These are phyloP conservation scores for Diadophis punctatus DNA, from an alignment of 2,113 vertebrate genomes.

Conservation along the genomic window DNA sequence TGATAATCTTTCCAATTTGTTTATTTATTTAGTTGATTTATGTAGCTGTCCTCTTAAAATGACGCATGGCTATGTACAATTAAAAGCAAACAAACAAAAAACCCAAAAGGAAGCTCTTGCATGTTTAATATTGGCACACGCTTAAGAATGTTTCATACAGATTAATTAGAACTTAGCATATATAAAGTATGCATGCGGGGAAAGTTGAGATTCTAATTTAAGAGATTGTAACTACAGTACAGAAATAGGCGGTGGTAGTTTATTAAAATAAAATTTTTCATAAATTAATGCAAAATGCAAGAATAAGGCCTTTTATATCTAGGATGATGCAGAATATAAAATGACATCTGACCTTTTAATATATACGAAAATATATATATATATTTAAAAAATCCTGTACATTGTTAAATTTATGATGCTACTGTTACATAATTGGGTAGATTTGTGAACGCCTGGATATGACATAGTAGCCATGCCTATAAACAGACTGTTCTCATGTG, in stretches of 20 bases:
- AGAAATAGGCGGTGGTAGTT: not conserved
- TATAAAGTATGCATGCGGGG: not conserved
- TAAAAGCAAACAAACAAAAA: not conserved
- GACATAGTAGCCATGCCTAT: not conserved
- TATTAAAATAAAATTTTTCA: not conserved
- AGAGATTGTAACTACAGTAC: not conserved
- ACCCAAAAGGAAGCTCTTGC: not conserved
- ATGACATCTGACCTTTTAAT: not conserved
- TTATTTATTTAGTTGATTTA: not conserved
- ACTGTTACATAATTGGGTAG: not conserved
- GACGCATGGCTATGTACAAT: not conserved
- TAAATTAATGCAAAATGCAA: not conserved
- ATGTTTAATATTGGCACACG: not conserved
- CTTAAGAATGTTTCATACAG: slow-evolving; percentile 12
- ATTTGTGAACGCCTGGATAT: not conserved
- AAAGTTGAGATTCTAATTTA: not conserved
- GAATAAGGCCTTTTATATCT: not conserved
- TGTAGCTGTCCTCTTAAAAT: not conserved
- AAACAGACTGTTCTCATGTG: not conserved
- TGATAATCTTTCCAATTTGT: not conserved
- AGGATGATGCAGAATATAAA: not conserved
- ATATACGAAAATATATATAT: no score
- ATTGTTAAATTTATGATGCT: not conserved
- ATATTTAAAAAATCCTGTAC: not conserved
- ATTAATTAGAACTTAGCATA: not conserved